Evolutionary conservation across 2,888 invertebrate species (phyloP).

Genomic region (Aporophyla lueneburgensis): DNA sequence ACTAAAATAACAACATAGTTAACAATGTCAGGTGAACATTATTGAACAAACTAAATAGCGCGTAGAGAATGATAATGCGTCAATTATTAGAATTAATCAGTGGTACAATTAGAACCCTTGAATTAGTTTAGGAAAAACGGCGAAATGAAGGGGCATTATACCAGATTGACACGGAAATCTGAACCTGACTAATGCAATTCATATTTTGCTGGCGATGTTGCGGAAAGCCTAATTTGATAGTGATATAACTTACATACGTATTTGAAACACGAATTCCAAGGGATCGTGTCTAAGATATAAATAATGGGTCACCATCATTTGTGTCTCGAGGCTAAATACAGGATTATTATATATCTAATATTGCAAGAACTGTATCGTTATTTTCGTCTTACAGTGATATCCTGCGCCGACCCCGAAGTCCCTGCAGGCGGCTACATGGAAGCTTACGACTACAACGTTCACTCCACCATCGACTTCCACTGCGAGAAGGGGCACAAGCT

Average conservation of each 20-base stretch:
- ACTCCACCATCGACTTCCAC: slow-evolving; percentile 96
- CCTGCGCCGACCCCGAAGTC: slow-evolving; percentile 96
- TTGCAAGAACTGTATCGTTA: background rate
- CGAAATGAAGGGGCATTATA: background rate
- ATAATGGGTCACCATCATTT: background rate
- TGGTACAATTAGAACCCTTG: background rate
- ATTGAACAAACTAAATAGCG: background rate
- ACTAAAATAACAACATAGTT: background rate
- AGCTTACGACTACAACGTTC: slow-evolving; percentile 97
- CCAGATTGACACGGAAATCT: background rate
- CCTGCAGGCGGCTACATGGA: slow-evolving; percentile 96
- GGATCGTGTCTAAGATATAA: background rate
- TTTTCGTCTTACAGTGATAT: slow-evolving; percentile 92
- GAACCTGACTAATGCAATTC: background rate
- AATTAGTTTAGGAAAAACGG: background rate
- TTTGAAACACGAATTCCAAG: background rate
- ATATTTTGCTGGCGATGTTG: too few species aligned
- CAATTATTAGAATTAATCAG: background rate
- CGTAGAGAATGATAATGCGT: background rate
- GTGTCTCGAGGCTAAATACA: background rate
- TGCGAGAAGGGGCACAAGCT: slow-evolving; percentile 96
- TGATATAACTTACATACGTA: background rate
- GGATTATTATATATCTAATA: too few species aligned
- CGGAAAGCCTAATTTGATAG: background rate
- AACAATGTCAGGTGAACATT: background rate